phyloP scores from a whole-genome alignment of 2,113 vertebrate genomes.

The Propithecus coquereli region DNA sequence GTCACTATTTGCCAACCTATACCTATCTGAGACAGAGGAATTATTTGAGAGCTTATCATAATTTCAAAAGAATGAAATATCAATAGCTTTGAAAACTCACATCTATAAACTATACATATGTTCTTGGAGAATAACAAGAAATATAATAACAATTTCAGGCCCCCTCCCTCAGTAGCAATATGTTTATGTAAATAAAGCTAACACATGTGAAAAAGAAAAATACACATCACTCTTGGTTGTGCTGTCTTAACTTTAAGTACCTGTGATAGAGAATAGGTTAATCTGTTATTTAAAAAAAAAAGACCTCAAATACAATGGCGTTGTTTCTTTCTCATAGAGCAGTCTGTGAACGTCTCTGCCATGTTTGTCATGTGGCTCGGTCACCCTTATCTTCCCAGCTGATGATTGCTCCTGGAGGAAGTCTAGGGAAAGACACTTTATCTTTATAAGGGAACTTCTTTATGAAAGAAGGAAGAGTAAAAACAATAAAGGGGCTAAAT shows the following conservation, averaged over 20 bases:
- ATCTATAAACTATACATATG: neutral
- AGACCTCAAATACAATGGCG: neutral
- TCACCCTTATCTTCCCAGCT: neutral
- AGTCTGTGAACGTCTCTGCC: neutral
- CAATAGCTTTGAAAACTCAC: neutral
- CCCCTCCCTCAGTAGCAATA: neutral
- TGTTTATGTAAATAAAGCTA: neutral
- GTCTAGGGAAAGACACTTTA: neutral
- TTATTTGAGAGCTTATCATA: neutral
- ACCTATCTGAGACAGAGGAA: neutral
- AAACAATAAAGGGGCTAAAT: neutral
- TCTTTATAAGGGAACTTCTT: neutral
- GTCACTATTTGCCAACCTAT: neutral
- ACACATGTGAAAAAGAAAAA: neutral
- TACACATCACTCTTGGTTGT: neutral
- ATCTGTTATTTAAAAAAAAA: neutral
- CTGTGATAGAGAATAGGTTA: neutral
- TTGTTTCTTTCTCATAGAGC: neutral
- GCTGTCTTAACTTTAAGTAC: neutral
- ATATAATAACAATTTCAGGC: neutral
- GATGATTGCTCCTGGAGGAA: neutral
- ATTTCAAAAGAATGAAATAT: neutral
- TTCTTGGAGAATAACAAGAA: neutral
- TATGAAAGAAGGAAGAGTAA: neutral
- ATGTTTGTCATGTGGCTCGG: neutral